A percentile compares a stretch with the other conserved stretches of the same genome.
phyloP scores from a whole-genome alignment of 2,888 invertebrate species.

The Ellobium chinense region DNA sequence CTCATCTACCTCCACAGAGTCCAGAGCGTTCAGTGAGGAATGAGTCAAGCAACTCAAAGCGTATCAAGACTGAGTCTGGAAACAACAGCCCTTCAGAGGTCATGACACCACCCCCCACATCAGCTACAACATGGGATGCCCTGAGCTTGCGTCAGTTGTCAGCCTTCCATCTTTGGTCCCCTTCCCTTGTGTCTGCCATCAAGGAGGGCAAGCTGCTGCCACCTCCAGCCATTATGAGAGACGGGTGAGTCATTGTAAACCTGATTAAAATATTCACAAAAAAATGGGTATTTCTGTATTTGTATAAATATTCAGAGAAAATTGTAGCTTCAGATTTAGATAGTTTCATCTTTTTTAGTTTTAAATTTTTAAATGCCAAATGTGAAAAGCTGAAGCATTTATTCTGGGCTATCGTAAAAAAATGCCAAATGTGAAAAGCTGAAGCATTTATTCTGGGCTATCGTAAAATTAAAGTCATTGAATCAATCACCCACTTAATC shows the following conservation, averaged over 20 bases:
- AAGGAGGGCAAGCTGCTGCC: slow-evolving; percentile 70
- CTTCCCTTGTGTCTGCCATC: slow-evolving; percentile 57
- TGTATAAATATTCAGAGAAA: too few relatives aligned
- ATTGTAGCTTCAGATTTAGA: too few relatives aligned
- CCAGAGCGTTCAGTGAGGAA: slow-evolving; percentile 11
- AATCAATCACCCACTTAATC: too few relatives aligned
- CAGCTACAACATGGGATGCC: slow-evolving; percentile 10
- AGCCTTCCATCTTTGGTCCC: slow-evolving; percentile 72
- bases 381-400: too few relatives aligned
- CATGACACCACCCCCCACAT: slow-evolving; percentile 25
- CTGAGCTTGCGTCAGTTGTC: slow-evolving; percentile 50
- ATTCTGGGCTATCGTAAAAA: too few relatives aligned
- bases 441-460: too few relatives aligned
- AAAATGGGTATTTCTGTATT: neutral
- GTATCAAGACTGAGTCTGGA: slow-evolving; percentile 24
- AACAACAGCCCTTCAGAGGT: neutral
- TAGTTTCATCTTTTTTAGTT: too few relatives aligned
- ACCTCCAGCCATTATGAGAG: slow-evolving; percentile 68
- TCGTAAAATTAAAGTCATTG: too few relatives aligned
- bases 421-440: too few relatives aligned
- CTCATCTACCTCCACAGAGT: slow-evolving; percentile 21
- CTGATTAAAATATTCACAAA: neutral
- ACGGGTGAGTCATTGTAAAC: slow-evolving; percentile 60
- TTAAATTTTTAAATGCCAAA: too few relatives aligned
- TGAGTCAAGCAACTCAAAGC: slow-evolving; percentile 19